Evolutionary conservation across 2,113 vertebrate genomes (phyloP).

Genomic region (Ancistrus triradiatus): DNA sequence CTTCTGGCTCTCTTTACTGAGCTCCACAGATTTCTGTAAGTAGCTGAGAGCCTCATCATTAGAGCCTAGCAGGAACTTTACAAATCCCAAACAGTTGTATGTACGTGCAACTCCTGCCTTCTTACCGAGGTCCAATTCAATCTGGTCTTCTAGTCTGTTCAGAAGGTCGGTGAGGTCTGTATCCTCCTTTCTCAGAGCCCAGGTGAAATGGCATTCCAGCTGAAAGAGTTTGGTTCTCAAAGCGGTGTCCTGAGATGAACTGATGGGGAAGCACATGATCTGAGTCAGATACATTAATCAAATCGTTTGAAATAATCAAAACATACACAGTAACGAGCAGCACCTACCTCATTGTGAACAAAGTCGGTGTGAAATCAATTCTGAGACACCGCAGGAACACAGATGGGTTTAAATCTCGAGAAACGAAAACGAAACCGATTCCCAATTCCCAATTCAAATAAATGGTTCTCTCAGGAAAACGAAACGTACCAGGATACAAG

Average conservation of each 20-base stretch:
- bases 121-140: not conserved
- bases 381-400: too few relatives aligned
- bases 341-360: too few relatives aligned
- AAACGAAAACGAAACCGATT: too few relatives aligned
- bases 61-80: slow-evolving; percentile 37
- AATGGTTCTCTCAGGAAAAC: too few relatives aligned
- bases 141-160: slow-evolving; percentile 24
- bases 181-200: slow-evolving; percentile 39
- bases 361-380: too few relatives aligned
- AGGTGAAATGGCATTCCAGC: slow-evolving; percentile 54
- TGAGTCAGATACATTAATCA: not conserved
- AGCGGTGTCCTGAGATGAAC: slow-evolving; percentile 3
- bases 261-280: not conserved
- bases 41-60: slow-evolving; percentile 25
- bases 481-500: too few relatives aligned
- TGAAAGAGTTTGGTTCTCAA: slow-evolving; percentile 35
- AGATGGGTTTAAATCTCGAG: too few relatives aligned
- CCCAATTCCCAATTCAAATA: too few relatives aligned
- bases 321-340: too few relatives aligned
- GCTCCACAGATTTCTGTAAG: slow-evolving; percentile 29
- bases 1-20: slow-evolving; percentile 17
- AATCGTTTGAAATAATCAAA: not conserved
- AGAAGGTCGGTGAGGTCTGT: slow-evolving; percentile 34
- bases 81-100: slow-evolving; percentile 40
- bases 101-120: not conserved